Evolutionary conservation across 2,113 vertebrate genomes (phyloP).

Genomic region (Pitta sordida): DNA sequence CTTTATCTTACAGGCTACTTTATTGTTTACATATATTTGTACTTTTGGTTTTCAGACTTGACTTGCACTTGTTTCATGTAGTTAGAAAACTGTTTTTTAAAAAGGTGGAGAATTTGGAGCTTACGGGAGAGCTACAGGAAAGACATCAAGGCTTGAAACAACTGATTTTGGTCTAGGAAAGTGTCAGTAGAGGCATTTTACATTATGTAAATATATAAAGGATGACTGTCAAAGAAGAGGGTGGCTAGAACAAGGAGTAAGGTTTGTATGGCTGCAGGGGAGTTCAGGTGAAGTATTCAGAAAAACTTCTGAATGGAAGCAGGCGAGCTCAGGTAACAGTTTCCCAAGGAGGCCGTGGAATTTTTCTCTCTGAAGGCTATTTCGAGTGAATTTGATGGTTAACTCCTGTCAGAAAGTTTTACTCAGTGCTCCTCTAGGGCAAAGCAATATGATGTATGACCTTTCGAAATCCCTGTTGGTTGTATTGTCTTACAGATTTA

Average conservation of each 20-base stretch:
- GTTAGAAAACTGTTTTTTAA: not conserved
- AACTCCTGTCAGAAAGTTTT: not conserved
- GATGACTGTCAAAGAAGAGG: not conserved
- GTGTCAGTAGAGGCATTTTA: not conserved
- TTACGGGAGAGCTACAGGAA: not conserved
- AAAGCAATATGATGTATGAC: not conserved
- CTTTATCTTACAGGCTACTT: not conserved
- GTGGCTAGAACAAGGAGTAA: not conserved
- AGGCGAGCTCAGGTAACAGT: not conserved
- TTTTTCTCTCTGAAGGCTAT: not conserved
- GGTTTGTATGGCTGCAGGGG: not conserved
- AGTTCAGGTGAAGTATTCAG: not conserved
- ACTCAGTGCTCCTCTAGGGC: fast-evolving
- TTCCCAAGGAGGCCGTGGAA: not conserved
- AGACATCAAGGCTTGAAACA: not conserved
- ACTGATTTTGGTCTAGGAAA: not conserved
- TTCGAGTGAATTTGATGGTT: not conserved
- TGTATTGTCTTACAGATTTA: not conserved
- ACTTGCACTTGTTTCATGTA: not conserved
- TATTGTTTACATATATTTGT: not conserved
- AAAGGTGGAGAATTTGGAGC: not conserved
- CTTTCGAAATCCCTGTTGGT: not conserved
- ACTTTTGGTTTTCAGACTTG: not conserved
- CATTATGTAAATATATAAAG: not conserved
- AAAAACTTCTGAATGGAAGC: not conserved